phyloP scores from a whole-genome alignment of 2,113 vertebrate species.

The Campylomormyrus numenius region DNA sequence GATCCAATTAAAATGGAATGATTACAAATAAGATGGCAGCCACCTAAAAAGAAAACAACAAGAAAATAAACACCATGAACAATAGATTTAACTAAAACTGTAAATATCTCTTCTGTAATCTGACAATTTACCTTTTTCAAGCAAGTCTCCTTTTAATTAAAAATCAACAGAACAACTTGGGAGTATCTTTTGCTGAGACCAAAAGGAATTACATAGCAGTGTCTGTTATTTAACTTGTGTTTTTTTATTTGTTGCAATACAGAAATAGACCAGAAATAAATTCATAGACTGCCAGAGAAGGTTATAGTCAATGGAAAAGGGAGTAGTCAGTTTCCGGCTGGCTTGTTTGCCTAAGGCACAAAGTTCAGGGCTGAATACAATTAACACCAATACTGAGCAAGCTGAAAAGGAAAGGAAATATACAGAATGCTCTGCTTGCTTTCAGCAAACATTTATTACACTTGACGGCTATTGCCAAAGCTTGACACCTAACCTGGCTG shows the following conservation, averaged over 20 bases:
- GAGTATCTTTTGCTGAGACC: neutral
- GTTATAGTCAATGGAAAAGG: neutral
- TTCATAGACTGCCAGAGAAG: neutral
- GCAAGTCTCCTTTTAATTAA: neutral
- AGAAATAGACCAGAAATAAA: neutral
- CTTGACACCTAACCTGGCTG: neutral
- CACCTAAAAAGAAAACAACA: neutral
- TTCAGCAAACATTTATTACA: neutral
- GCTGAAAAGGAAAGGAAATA: neutral
- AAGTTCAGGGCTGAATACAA: neutral
- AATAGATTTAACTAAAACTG: neutral
- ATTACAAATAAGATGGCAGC: neutral
- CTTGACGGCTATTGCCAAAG: neutral
- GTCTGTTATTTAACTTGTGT: neutral
- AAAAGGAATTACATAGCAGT: neutral
- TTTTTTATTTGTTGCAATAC: neutral
- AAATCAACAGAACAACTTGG: neutral
- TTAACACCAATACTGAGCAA: neutral
- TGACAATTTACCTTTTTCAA: neutral
- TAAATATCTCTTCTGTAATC: neutral
- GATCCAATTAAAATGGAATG: neutral
- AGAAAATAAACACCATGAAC: neutral
- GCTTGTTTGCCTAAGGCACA: neutral
- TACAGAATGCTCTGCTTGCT: neutral
- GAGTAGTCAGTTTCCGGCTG: neutral